phyloP scores from a whole-genome alignment of 2,888 invertebrate genomes.

The Drosophila kambysellisi region DNA sequence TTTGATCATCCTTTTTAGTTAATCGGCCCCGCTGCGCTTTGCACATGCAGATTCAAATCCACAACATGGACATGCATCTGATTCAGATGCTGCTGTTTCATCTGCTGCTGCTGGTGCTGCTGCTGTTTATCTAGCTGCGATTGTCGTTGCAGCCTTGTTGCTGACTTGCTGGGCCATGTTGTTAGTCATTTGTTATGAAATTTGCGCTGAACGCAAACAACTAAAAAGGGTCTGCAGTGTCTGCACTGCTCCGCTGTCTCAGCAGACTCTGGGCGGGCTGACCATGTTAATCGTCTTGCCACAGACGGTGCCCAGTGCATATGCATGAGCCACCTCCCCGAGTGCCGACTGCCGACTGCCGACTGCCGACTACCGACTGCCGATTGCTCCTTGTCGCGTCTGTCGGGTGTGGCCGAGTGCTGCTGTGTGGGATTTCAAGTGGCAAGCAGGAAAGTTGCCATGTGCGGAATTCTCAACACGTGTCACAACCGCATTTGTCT shows the following conservation, averaged over 20 bases:
- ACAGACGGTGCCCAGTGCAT: constrained; percentile 50
- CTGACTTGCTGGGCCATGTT: constrained; percentile 65
- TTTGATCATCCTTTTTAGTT: constrained; percentile 77
- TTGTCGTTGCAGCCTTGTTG: constrained; percentile 57
- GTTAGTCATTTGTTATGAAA: constrained; percentile 80
- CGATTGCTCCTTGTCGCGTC: neutral
- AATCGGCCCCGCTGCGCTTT: constrained; percentile 73
- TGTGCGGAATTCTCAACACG: constrained; percentile 76
- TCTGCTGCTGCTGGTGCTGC: constrained; percentile 21
- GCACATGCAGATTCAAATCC: constrained; percentile 58
- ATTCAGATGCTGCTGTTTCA: constrained; percentile 17
- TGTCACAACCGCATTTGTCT: constrained; percentile 70
- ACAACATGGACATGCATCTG: constrained; percentile 57
- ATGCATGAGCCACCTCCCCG: constrained; percentile 61
- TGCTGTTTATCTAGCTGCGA: constrained; percentile 69
- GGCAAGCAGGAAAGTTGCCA: constrained; percentile 54
- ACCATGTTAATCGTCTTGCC: constrained; percentile 27
- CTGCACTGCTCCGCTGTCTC: constrained; percentile 8
- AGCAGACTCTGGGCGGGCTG: constrained; percentile 49
- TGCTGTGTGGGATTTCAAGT: constrained; percentile 77
- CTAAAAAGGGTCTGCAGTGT: constrained; percentile 60
- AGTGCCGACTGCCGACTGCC: neutral
- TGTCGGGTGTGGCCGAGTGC: constrained; percentile 15
- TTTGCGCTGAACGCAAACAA: constrained; percentile 47
- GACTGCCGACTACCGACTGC: neutral